phyloP scores from a whole-genome alignment of 2,888 invertebrate genomes.

The Conus canariensis region DNA sequence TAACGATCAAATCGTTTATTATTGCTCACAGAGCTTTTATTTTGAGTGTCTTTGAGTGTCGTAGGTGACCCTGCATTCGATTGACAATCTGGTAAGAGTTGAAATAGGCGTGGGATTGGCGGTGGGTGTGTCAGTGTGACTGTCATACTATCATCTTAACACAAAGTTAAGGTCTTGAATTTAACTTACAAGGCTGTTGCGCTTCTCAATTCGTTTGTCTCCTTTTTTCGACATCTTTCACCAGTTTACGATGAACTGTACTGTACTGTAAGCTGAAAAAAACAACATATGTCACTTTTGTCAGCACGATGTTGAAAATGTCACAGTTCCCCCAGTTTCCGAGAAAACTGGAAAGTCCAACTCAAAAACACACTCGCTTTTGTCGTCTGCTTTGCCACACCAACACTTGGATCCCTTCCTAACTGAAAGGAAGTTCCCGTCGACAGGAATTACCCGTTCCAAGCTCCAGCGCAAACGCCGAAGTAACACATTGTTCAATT shows the following conservation, averaged over 20 bases:
- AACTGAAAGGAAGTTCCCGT: neutral
- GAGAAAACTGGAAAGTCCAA: neutral
- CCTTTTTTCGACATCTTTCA: neutral
- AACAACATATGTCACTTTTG: neutral
- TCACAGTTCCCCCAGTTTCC: neutral
- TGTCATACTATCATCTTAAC: too few relatives aligned
- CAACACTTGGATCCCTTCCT: neutral
- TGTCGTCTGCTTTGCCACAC: slow-evolving; percentile 1
- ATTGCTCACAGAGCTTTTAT: too few relatives aligned
- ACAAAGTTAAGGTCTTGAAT: too few relatives aligned
- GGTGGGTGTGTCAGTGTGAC: too few relatives aligned
- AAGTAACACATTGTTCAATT: neutral
- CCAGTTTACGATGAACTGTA: neutral
- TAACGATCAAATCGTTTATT: too few relatives aligned
- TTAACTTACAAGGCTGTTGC: slow-evolving; percentile 60
- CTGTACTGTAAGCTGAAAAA: neutral
- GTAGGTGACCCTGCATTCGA: too few relatives aligned
- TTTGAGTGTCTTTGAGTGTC: too few relatives aligned
- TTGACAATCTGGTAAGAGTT: too few relatives aligned
- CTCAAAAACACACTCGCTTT: neutral
- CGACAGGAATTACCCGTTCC: neutral
- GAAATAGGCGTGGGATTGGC: too few relatives aligned
- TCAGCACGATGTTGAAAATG: neutral
- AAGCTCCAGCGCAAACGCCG: neutral
- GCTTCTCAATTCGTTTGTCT: slow-evolving; percentile 41